phyloP scores from a whole-genome alignment of 2,888 invertebrate genomes.

The Aspidiotus destructor region DNA sequence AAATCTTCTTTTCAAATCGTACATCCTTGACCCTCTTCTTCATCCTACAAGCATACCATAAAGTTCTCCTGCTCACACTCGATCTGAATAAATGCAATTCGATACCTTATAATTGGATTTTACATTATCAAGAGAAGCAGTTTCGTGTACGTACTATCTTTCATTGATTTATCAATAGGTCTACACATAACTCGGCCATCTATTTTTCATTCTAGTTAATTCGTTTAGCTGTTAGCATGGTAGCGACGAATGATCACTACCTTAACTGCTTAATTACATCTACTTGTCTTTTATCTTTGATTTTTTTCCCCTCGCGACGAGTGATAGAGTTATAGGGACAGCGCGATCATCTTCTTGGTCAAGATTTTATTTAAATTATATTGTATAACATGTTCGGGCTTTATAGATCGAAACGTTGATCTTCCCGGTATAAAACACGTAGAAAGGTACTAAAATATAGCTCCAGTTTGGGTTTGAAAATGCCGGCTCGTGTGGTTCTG shows the following conservation, averaged over 20 bases:
- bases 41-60: too few species aligned
- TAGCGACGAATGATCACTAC: conserved; percentile 1
- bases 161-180: too few species aligned
- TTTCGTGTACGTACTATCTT: too few species aligned
- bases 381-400: not conserved
- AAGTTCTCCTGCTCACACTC: too few species aligned
- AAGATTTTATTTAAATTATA: not conserved
- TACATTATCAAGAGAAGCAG: too few species aligned
- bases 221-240: not conserved
- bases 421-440: not conserved
- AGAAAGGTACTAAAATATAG: not conserved
- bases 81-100: too few species aligned
- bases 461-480: not conserved
- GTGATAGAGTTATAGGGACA: too few species aligned
- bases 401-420: not conserved
- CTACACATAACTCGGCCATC: not conserved
- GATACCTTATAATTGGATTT: too few species aligned
- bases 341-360: not conserved
- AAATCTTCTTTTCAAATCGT: too few species aligned
- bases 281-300: not conserved
- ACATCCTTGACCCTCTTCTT: too few species aligned
- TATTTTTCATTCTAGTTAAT: not conserved
- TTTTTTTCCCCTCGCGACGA: not conserved
- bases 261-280: conserved; percentile 2
- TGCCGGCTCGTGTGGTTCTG: not conserved